Percentiles rank a stretch among this genome's conserved stretches.
phyloP scores from a whole-genome alignment of 2,888 invertebrate species.

The Lamproptera curius region DNA sequence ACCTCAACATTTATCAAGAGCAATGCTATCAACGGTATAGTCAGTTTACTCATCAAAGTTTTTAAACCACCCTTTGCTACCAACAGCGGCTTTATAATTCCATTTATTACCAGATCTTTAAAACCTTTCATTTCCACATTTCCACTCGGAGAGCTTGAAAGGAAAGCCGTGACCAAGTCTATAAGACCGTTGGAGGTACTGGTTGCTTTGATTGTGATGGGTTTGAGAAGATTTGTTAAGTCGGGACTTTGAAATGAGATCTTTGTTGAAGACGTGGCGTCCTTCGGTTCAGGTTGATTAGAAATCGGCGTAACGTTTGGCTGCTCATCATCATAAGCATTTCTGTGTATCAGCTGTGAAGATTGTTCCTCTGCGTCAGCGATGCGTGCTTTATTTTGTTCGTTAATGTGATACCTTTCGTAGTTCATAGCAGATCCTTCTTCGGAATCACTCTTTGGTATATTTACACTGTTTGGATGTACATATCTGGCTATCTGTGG shows the following conservation, averaged over 20 bases:
- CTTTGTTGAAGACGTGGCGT: slow-evolving; percentile 9
- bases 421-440: too few species aligned
- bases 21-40: slow-evolving; percentile 60
- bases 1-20: slow-evolving; percentile 64
- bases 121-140: slow-evolving; percentile 50
- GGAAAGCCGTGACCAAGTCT: slow-evolving; percentile 48
- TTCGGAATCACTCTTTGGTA: too few species aligned
- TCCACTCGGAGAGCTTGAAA: slow-evolving; percentile 46
- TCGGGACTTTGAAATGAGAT: slow-evolving; percentile 18
- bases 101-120: slow-evolving; percentile 55
- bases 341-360: not conserved
- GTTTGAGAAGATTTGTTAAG: slow-evolving; percentile 41
- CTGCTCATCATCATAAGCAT: slow-evolving; percentile 1
- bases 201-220: slow-evolving; percentile 47
- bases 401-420: too few species aligned
- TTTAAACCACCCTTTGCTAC: slow-evolving; percentile 58
- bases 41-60: slow-evolving; percentile 56
- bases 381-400: too few species aligned
- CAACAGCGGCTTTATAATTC: slow-evolving; percentile 57
- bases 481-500: too few species aligned
- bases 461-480: too few species aligned
- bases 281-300: slow-evolving; percentile 4
- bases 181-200: slow-evolving; percentile 55
- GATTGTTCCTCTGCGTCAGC: not conserved
- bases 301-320: slow-evolving; percentile 10